phyloP scores from a whole-genome alignment of 2,888 invertebrate species.

The Ptilodon capucinus region DNA sequence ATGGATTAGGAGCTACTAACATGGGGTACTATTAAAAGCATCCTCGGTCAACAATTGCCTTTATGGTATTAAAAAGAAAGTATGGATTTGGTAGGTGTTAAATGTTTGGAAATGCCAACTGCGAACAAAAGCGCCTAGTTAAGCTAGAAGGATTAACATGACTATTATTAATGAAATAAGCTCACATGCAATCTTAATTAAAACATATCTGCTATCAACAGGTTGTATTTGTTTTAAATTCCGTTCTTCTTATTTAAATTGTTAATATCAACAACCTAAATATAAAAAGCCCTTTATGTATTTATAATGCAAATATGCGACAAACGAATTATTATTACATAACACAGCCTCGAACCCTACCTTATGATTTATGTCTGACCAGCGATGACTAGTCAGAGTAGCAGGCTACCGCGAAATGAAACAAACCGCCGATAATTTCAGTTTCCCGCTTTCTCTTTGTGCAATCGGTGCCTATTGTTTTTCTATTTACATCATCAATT shows the following conservation, averaged over 20 bases:
- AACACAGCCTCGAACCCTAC: background rate
- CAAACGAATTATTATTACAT: background rate
- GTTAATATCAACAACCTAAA: background rate
- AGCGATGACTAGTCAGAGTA: conserved; percentile 16
- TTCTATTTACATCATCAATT: conserved; percentile 59
- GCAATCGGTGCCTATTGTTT: conserved; percentile 55
- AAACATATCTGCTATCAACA: no score
- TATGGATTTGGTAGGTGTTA: no score
- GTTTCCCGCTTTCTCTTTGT: conserved; percentile 70
- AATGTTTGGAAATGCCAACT: no score
- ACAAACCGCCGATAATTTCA: conserved; percentile 56
- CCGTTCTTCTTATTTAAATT: no score
- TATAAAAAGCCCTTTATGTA: background rate
- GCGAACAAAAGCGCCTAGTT: no score
- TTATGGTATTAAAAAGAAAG: background rate
- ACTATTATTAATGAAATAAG: no score
- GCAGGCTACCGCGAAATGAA: conserved; percentile 35
- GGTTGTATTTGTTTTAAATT: no score
- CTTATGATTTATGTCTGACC: background rate
- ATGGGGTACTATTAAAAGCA: background rate
- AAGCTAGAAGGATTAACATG: no score
- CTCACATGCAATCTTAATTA: no score
- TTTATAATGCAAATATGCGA: background rate
- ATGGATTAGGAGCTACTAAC: background rate
- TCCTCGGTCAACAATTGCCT: background rate